A percentile compares a stretch with the other conserved stretches of the same genome.
These are phyloP conservation scores for Ctenopoma multispine DNA, from an alignment of 2,797 vertebrate genomes.

Conservation along the genomic window DNA sequence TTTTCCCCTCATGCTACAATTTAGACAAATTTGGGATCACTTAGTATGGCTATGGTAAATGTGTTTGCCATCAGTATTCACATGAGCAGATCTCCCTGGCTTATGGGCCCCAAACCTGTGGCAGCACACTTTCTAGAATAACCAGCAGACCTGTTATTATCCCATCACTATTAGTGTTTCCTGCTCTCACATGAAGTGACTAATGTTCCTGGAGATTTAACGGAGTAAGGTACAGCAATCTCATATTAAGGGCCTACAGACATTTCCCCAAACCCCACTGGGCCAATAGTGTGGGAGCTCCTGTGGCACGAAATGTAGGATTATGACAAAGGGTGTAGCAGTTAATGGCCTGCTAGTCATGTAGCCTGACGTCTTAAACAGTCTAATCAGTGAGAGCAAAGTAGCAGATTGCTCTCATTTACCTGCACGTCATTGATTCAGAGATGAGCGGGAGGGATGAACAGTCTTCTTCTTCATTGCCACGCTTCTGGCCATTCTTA, in stretches of 20 bases:
- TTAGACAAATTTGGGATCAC: conserved; percentile 78
- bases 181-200: conserved; percentile 66
- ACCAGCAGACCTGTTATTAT: conserved; percentile 64
- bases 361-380: background rate
- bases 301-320: conserved; percentile 18
- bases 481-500: conserved; percentile 87
- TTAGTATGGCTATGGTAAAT: conserved; percentile 72
- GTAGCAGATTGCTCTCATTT: conserved; percentile 19
- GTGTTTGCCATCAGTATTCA: conserved; percentile 67
- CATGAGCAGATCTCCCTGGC: conserved; percentile 58
- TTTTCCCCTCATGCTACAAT: conserved; percentile 69
- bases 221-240: conserved; percentile 61
- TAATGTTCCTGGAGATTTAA: conserved; percentile 70
- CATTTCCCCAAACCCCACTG: conserved; percentile 28
- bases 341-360: conserved; percentile 33
- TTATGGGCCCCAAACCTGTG: conserved; percentile 66
- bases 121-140: conserved; percentile 68
- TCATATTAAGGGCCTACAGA: conserved; percentile 38
- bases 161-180: conserved; percentile 67
- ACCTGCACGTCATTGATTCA: conserved; percentile 91
- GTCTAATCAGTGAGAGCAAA: conserved; percentile 1
- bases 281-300: conserved; percentile 25
- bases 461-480: conserved; percentile 85
- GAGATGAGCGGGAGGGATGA: conserved; percentile 83
- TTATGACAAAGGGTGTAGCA: conserved; percentile 23